Conservation (phyloP, 2,113 vertebrate species). For the Saguinus midas region DNA sequence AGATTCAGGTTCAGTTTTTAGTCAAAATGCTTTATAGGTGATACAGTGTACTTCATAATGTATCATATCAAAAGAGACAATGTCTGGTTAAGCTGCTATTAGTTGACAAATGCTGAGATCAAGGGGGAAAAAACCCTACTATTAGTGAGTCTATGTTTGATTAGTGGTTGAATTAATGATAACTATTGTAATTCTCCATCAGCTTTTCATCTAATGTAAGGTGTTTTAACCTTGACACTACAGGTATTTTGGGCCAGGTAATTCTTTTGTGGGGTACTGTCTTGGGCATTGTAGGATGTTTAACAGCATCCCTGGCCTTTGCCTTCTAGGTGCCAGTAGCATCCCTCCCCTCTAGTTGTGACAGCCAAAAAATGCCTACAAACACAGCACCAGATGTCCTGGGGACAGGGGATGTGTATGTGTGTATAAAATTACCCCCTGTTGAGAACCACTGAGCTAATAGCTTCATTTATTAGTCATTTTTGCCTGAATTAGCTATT, state of each 20-base stretch:
- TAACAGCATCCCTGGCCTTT: neutral
- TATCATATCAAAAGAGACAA: neutral
- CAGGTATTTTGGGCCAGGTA: neutral
- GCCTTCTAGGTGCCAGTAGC: neutral
- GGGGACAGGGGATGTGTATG: too few species aligned
- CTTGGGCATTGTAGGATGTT: neutral
- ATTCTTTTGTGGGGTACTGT: neutral
- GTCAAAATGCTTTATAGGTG: neutral
- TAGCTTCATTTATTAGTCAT: neutral
- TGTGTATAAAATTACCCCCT: neutral
- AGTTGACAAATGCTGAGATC: too few species aligned
- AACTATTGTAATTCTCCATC: neutral
- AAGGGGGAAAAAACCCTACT: neutral
- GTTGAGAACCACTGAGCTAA: neutral
- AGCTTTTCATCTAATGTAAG: neutral
- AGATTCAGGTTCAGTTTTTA: constrained; percentile 7
- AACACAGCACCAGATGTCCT: neutral
- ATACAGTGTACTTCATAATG: neutral
- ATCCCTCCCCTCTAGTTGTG: neutral
- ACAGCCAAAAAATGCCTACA: neutral
- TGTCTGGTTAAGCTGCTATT: neutral
- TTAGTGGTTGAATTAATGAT: neutral
- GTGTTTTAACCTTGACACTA: neutral
- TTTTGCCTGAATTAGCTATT: constrained; percentile 14
- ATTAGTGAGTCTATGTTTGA: neutral